Percentiles rank a stretch among this genome's conserved stretches.
Evolutionary conservation across 2,113 vertebrate species (phyloP).

Genomic region (Myxocyprinus asiaticus): DNA sequence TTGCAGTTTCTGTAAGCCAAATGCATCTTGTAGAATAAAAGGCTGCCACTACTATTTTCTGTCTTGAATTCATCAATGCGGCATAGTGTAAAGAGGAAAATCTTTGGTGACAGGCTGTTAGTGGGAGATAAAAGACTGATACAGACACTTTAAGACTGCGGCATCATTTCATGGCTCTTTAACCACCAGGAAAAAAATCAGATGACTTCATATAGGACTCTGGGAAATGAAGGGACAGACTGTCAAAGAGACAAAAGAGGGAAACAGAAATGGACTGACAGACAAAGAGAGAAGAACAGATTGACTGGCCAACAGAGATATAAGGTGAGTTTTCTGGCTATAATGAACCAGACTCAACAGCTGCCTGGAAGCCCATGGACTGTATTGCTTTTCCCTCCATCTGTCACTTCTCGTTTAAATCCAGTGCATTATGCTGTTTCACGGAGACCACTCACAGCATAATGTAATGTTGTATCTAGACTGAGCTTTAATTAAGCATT

Average conservation of each 20-base stretch:
- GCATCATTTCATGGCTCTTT: constrained; percentile 35
- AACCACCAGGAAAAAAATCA: constrained; percentile 35
- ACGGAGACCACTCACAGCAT: neutral
- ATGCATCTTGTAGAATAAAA: neutral
- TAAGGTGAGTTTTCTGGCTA: constrained; percentile 14
- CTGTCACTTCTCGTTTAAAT: constrained; percentile 28
- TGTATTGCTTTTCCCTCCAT: constrained; percentile 28
- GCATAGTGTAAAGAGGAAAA: neutral
- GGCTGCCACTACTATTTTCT: neutral
- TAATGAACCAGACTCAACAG: constrained; percentile 31
- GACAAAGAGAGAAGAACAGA: neutral
- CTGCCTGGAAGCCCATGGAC: constrained; percentile 2
- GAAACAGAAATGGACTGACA: neutral
- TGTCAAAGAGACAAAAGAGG: constrained; percentile 3
- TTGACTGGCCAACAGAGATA: neutral
- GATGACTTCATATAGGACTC: constrained; percentile 37
- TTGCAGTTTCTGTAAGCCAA: neutral
- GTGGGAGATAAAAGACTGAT: constrained; percentile 18
- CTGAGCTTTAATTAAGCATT: too few species aligned
- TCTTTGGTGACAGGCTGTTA: constrained; percentile 28
- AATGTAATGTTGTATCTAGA: constrained; percentile 16
- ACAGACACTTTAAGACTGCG: constrained; percentile 28
- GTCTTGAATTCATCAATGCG: neutral
- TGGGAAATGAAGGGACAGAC: constrained; percentile 19
- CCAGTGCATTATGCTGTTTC: constrained; percentile 4